Conservation (phyloP, 2,113 vertebrate species). For the Catagonus wagneri region DNA sequence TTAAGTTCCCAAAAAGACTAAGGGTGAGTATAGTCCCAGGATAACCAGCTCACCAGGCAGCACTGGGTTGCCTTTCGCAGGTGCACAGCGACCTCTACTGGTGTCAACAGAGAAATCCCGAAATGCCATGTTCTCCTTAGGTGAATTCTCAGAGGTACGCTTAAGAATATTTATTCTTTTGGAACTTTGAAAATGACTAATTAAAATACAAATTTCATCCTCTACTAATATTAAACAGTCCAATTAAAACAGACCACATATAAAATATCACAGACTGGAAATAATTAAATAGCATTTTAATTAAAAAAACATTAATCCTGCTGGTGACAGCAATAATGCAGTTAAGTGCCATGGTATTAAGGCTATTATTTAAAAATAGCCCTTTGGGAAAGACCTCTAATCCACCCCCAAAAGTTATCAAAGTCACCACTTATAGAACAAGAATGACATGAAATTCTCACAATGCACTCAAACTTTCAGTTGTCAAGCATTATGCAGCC, state of each 20-base stretch:
- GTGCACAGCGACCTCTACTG: slow-evolving; percentile 75
- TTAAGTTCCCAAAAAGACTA: not conserved
- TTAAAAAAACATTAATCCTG: not conserved
- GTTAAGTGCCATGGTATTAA: not conserved
- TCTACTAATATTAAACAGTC: not conserved
- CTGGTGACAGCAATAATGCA: not conserved
- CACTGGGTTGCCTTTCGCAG: not conserved
- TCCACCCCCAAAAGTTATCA: not conserved
- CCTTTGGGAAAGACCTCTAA: not conserved
- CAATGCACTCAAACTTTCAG: not conserved
- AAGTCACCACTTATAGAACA: not conserved
- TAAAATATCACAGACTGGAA: not conserved
- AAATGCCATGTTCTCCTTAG: not conserved
- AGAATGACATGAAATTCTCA: not conserved
- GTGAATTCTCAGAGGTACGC: not conserved
- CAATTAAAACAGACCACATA: not conserved
- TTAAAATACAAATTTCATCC: not conserved
- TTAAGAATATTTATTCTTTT: not conserved
- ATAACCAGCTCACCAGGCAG: not conserved
- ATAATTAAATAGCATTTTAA: not conserved
- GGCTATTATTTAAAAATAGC: not conserved
- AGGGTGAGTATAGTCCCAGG: not conserved
- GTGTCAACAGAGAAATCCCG: not conserved
- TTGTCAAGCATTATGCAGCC: not conserved
- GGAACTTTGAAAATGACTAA: not conserved